These are phyloP conservation scores for Enteromius thamalakanensis DNA, from an alignment of 2,797 vertebrate species.

Conservation along the genomic window DNA sequence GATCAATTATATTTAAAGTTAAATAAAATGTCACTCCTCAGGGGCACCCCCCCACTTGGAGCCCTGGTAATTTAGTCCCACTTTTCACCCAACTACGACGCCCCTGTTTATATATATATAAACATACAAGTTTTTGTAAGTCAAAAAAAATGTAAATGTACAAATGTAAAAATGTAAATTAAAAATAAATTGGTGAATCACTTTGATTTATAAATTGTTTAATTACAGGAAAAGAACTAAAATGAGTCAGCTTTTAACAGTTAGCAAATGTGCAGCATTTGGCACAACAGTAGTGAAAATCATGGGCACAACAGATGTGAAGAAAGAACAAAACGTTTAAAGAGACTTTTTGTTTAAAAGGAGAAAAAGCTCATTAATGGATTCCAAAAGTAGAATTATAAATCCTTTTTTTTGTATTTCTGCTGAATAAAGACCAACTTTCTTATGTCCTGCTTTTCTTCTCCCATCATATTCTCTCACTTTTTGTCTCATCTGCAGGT, in stretches of 20 bases:
- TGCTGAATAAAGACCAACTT: not conserved
- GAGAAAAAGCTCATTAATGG: not conserved
- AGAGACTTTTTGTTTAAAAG: not conserved
- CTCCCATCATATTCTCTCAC: conserved; percentile 3
- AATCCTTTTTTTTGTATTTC: not conserved
- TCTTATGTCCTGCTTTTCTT: not conserved
- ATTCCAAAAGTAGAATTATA: not conserved
- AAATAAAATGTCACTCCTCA: no score
- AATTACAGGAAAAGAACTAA: not conserved
- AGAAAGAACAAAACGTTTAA: no score
- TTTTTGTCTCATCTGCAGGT: conserved; percentile 65
- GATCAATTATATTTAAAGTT: no score
- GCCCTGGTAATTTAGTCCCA: no score
- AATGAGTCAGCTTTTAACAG: not conserved
- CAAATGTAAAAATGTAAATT: no score
- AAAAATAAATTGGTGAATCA: not conserved
- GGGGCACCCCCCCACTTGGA: no score
- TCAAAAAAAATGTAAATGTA: not conserved
- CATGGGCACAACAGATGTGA: not conserved
- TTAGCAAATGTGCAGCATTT: not conserved
- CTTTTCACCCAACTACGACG: no score
- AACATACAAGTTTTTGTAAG: not conserved
- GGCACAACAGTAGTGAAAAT: not conserved
- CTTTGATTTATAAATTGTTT: not conserved
- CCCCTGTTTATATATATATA: no score